Conservation (phyloP, 2,113 vertebrate genomes). For the Dissostichus mawsoni region DNA sequence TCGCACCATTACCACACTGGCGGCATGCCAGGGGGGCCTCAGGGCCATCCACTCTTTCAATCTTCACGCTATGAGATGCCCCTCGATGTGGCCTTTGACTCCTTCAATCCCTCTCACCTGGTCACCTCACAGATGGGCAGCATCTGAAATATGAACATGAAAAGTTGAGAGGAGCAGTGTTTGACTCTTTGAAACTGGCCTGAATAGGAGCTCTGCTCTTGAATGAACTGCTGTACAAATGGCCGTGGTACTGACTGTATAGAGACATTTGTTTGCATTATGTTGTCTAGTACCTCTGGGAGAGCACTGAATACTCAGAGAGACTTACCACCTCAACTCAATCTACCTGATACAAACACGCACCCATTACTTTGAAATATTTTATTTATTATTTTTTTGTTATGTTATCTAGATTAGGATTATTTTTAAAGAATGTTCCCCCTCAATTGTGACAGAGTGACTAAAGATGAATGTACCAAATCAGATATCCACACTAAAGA, state of each 20-base stretch:
- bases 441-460: constrained; percentile 35
- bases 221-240: constrained; percentile 45
- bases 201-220: background rate
- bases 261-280: constrained; percentile 59
- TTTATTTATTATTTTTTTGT: constrained; percentile 77
- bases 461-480: constrained; percentile 52
- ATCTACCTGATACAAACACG: constrained; percentile 78
- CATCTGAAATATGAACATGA: constrained; percentile 79
- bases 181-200: constrained; percentile 58
- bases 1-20: constrained; percentile 82
- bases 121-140: constrained; percentile 87
- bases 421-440: constrained; percentile 41
- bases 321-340: constrained; percentile 62
- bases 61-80: constrained; percentile 90
- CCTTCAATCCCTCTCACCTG: constrained; percentile 86
- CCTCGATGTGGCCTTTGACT: constrained; percentile 91
- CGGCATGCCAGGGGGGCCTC: constrained; percentile 81
- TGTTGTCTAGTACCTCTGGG: constrained; percentile 52
- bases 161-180: constrained; percentile 68
- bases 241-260: constrained; percentile 29
- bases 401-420: constrained; percentile 52
- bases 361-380: constrained; percentile 49
- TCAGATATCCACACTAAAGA: background rate
- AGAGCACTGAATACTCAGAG: constrained; percentile 52
- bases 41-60: constrained; percentile 89